These are phyloP conservation scores for Lagenorhynchus albirostris DNA, from an alignment of 2,113 vertebrate species.

Conservation along the genomic window DNA sequence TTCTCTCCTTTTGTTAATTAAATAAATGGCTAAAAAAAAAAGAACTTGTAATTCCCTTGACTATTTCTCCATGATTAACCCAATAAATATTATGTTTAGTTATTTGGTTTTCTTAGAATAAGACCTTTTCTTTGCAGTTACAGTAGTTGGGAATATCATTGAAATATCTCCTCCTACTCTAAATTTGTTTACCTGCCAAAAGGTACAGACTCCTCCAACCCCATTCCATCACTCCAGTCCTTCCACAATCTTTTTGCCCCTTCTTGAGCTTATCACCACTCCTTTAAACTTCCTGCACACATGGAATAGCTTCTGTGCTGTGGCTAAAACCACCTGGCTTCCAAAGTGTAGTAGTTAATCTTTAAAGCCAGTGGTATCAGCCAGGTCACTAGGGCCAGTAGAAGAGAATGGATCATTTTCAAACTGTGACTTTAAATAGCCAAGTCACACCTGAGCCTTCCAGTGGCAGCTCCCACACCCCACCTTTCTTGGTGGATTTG, in stretches of 20 bases:
- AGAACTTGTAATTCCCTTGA: neutral
- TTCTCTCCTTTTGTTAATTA: too few species aligned
- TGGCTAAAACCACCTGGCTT: neutral
- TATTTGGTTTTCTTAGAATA: neutral
- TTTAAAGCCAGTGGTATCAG: slow-evolving; percentile 40
- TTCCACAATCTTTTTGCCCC: neutral
- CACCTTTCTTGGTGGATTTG: slow-evolving; percentile 38
- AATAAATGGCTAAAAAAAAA: neutral
- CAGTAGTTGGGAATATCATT: neutral
- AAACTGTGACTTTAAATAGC: slow-evolving; percentile 64
- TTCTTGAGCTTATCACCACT: neutral
- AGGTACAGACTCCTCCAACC: neutral
- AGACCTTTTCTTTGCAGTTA: neutral
- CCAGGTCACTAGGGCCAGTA: slow-evolving; percentile 14
- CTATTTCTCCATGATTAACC: neutral
- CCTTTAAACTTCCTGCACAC: slow-evolving; percentile 16
- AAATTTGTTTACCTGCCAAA: neutral
- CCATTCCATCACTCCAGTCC: neutral
- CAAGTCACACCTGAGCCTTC: slow-evolving; percentile 56
- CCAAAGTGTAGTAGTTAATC: slow-evolving; percentile 34
- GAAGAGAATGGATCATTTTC: slow-evolving; percentile 55
- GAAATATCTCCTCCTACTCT: neutral
- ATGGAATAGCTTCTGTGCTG: neutral
- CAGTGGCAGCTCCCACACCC: neutral
- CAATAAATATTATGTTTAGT: neutral